Percentiles rank a stretch among this genome's conserved stretches.
These are phyloP conservation scores for Metalampra italica DNA, from an alignment of 2,888 invertebrate genomes.

Conservation along the genomic window DNA sequence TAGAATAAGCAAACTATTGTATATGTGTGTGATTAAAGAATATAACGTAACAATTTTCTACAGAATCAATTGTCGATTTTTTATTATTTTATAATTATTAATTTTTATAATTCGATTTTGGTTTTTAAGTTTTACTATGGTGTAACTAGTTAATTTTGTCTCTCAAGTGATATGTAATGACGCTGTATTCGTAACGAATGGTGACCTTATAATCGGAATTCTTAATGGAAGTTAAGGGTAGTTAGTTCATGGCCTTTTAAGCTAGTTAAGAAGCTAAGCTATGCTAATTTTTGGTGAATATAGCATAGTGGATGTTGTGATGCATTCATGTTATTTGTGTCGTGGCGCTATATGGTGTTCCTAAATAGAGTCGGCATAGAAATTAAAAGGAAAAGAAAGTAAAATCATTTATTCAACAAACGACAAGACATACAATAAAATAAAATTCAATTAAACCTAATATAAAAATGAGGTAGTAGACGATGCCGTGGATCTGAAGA, in stretches of 20 bases:
- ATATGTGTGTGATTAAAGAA: conserved; percentile 60
- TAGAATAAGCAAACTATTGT: conserved; percentile 62
- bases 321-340: conserved; percentile 39
- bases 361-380: no score
- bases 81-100: conserved; percentile 30
- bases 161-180: conserved; percentile 70
- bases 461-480: no score
- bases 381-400: no score
- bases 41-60: conserved; percentile 67
- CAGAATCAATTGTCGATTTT: conserved; percentile 49
- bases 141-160: conserved; percentile 58
- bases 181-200: conserved; percentile 66
- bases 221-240: conserved; percentile 72
- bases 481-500: no score
- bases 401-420: no score
- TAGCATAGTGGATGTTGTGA: conserved; percentile 57
- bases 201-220: conserved; percentile 74
- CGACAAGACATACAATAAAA: no score
- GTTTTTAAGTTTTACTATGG: conserved; percentile 22
- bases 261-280: conserved; percentile 61
- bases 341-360: no score
- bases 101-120: conserved; percentile 32
- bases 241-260: conserved; percentile 73
- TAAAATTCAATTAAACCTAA: no score
- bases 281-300: conserved; percentile 48